Conservation (phyloP, 1,140 invertebrate species). For the Calliopsis andreniformis region DNA sequence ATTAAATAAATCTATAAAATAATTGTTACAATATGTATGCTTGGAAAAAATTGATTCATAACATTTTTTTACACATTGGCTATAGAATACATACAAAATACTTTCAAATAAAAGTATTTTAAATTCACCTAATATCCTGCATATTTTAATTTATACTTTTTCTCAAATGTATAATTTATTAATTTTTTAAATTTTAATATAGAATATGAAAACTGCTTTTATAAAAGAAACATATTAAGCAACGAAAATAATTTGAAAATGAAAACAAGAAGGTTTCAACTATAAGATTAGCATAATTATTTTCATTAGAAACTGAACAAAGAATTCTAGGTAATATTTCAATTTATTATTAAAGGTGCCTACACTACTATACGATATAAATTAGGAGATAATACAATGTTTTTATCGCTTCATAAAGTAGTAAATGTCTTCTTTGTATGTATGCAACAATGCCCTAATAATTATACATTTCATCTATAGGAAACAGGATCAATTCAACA, state of each 20-base stretch:
- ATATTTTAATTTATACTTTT: too few relatives aligned
- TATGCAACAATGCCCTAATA: conserved; percentile 57
- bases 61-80: too few relatives aligned
- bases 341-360: conserved; percentile 80
- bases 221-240: not conserved
- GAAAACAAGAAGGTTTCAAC: not conserved
- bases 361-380: conserved; percentile 75
- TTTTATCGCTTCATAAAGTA: conserved; percentile 71
- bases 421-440: conserved; percentile 70
- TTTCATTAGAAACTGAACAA: conserved; percentile 19
- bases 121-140: too few relatives aligned
- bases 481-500: conserved; percentile 61
- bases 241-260: not conserved
- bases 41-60: too few relatives aligned
- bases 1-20: too few relatives aligned
- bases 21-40: too few relatives aligned
- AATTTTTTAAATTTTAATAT: too few relatives aligned
- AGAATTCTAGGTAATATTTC: conserved; percentile 72
- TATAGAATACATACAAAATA: too few relatives aligned
- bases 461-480: conserved; percentile 59
- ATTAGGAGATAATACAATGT: conserved; percentile 77
- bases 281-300: not conserved
- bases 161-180: too few relatives aligned
- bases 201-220: too few relatives aligned
- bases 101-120: too few relatives aligned